phyloP scores from a whole-genome alignment of 2,113 vertebrate species.

The Anarrhichthys ocellatus region DNA sequence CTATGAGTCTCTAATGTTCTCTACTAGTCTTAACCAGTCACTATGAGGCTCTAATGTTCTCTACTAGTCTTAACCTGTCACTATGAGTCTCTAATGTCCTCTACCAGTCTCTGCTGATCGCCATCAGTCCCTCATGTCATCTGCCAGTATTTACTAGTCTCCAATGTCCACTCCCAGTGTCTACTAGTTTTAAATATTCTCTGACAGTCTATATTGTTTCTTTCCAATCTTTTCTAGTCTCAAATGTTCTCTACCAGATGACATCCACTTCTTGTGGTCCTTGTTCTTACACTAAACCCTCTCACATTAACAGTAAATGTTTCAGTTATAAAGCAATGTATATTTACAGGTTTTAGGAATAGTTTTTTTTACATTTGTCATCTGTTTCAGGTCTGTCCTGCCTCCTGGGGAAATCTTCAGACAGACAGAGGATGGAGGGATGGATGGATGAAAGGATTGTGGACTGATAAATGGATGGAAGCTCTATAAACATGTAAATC shows the following conservation, averaged over 20 bases:
- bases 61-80: too few relatives aligned
- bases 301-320: neutral
- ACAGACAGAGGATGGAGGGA: neutral
- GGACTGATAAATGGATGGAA: slow-evolving; percentile 52
- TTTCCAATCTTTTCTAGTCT: neutral
- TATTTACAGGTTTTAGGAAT: neutral
- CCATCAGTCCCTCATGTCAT: neutral
- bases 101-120: too few relatives aligned
- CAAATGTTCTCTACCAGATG: neutral
- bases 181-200: too few relatives aligned
- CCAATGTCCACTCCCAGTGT: too few relatives aligned
- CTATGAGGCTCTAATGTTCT: too few relatives aligned
- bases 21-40: too few relatives aligned
- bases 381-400: neutral
- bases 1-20: too few relatives aligned
- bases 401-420: neutral
- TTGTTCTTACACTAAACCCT: neutral
- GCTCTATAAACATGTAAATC: slow-evolving; percentile 78
- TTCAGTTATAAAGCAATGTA: neutral
- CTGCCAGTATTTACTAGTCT: neutral
- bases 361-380: neutral
- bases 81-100: too few relatives aligned
- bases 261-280: neutral
- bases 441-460: neutral
- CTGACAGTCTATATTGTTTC: neutral